Base-by-base conservation (phyloP, 2,113 vertebrate species). In the Calyptommatus sinebrachiatus region DNA sequence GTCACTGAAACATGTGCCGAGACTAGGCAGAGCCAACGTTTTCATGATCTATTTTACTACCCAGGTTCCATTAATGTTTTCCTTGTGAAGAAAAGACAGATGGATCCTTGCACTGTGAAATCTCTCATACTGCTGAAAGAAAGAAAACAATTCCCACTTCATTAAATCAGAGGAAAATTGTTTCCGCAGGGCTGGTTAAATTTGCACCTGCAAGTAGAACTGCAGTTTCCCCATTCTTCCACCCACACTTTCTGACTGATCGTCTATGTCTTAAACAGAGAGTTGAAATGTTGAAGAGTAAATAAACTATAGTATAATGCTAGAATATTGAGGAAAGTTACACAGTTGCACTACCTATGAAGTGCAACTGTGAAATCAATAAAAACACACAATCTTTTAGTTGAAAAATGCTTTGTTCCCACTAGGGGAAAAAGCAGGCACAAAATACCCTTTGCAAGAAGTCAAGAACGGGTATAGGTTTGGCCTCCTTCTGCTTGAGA, bases 1-100 rank as follows among this genome's bases (percentile, higher is more conserved):
- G 26, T 31, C 78, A 83, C 74, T 71, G 50, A 69, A 82, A 63
- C 2, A 1, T 22, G 20, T 28, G 71, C 74, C 81, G 84, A 79
- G 28, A 28, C 57, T 16, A 76, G 71, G 67, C 11, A 24, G 31
- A 24, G 71, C 77, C 60, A 2, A 0, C 28, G 53, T 82, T 31
- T 73, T 86, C 67, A 62, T 5, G 14, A 16, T 8, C 71, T 77
- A 11, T 70, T 80, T 68, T 45, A 82, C 48, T 78, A 31, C 35
- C 78, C 70, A 14, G 26, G 2, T 46, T 66, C 70, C 66, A 82
- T 31, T 73, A 50, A 75, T 41, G 1, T 69, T 50, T 46, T 79
- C 61, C 22, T 77, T 29, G 8, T 21, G 26, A 71, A 78, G 3
- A 41, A 69, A 21, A 5, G 4, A 65, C 73, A 53, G 10, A 7